Conservation (phyloP, 2,888 invertebrate species). For the Pediacus dermestoides region DNA sequence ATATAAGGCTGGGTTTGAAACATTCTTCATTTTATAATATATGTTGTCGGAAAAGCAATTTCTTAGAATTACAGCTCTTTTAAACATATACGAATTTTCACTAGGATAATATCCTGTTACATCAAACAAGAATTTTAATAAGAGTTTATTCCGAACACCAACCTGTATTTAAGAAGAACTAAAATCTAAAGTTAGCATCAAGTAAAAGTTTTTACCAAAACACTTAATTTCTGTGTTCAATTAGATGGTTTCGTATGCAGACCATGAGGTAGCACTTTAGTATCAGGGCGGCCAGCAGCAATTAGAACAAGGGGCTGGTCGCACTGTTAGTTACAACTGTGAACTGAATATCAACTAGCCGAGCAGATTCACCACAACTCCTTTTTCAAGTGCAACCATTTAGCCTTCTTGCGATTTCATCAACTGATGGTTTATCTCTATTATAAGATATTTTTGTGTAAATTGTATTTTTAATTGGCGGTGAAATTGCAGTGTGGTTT, state of each 20-base stretch:
- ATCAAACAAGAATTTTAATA: too few species aligned
- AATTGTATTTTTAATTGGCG: too few species aligned
- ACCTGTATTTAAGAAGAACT: too few species aligned
- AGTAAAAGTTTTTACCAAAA: slow-evolving; percentile 19
- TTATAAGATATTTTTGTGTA: too few species aligned
- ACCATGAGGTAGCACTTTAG: slow-evolving; percentile 38
- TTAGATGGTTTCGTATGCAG: slow-evolving; percentile 36
- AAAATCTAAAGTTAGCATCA: too few species aligned
- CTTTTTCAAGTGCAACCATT: too few species aligned
- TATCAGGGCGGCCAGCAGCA: slow-evolving; percentile 38
- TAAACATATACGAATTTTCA: too few species aligned
- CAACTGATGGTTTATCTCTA: too few species aligned
- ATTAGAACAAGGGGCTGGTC: slow-evolving; percentile 34
- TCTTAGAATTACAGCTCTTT: slow-evolving; percentile 15
- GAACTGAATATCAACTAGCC: slow-evolving; percentile 33
- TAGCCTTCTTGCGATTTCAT: too few species aligned
- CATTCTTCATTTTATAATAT: slow-evolving; percentile 21
- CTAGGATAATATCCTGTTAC: too few species aligned
- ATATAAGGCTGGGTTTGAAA: slow-evolving; percentile 13
- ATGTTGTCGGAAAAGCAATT: slow-evolving; percentile 16
- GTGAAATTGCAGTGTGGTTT: too few species aligned
- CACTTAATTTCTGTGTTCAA: slow-evolving; percentile 30
- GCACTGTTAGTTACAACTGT: slow-evolving; percentile 32
- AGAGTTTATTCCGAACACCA: too few species aligned
- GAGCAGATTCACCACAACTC: slow-evolving; percentile 3